phyloP scores from a whole-genome alignment of 2,888 invertebrate genomes.

The Cynaeus angustus region DNA sequence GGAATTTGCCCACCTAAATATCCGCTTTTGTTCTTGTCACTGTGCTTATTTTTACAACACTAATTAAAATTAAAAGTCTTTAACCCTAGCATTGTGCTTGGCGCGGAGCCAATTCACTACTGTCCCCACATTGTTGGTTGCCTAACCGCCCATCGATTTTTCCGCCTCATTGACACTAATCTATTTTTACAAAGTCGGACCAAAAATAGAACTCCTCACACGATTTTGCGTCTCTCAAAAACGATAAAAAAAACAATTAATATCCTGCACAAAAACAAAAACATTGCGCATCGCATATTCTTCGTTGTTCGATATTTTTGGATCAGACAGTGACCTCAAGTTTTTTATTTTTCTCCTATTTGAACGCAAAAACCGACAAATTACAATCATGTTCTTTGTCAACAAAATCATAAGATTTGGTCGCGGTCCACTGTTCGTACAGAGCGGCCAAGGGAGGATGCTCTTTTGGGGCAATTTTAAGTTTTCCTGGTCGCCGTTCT shows the following conservation, averaged over 20 bases:
- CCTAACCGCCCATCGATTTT: conserved; percentile 30
- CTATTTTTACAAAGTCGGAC: conserved; percentile 13
- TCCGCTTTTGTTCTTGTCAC: conserved; percentile 7
- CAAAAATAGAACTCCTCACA: conserved; percentile 20
- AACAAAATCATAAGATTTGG: conserved; percentile 10
- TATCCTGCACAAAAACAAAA: conserved; percentile 20
- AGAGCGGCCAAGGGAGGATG: conserved; percentile 18
- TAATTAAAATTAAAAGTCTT: conserved; percentile 32
- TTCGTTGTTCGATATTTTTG: conserved; percentile 19
- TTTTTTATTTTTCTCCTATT: conserved; percentile 6
- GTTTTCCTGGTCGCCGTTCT: neutral
- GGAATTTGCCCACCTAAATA: neutral
- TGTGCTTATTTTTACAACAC: conserved; percentile 20
- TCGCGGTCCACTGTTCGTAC: neutral
- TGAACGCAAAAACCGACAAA: conserved; percentile 18
- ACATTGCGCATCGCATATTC: conserved; percentile 6
- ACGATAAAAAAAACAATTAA: conserved; percentile 17
- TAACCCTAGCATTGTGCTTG: conserved; percentile 11
- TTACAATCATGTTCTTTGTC: conserved; percentile 17
- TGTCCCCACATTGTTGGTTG: conserved; percentile 17
- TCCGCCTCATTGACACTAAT: conserved; percentile 21
- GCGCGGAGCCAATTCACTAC: conserved; percentile 12
- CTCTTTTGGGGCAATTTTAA: too few species aligned
- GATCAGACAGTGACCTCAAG: conserved; percentile 26
- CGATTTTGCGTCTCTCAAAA: conserved; percentile 30